phyloP scores from a whole-genome alignment of 2,888 invertebrate species.

The Caenorhabditis afra region DNA sequence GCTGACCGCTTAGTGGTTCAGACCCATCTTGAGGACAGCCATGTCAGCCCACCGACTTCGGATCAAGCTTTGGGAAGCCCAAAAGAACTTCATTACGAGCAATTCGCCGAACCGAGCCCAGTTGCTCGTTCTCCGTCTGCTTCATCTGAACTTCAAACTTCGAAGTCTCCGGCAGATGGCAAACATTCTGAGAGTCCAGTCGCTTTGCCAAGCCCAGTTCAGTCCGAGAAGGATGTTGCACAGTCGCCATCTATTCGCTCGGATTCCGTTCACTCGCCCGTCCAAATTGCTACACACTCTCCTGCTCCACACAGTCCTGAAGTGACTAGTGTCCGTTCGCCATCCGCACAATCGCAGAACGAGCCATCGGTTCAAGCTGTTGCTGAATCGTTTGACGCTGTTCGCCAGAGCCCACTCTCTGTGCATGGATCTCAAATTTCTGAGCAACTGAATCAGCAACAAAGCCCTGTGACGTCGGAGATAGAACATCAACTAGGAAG shows the following conservation, averaged over 20 bases:
- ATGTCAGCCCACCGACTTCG: conserved; percentile 5
- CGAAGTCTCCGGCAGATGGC: neutral
- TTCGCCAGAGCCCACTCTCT: conserved; percentile 3
- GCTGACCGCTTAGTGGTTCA: conserved; percentile 1
- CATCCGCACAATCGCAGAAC: too few species aligned
- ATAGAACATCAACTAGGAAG: too few species aligned
- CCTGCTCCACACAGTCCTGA: neutral
- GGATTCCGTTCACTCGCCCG: neutral
- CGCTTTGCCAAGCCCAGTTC: neutral
- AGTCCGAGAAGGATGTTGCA: neutral
- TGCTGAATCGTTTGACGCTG: neutral
- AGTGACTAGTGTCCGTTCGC: too few species aligned
- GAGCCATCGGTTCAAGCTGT: too few species aligned
- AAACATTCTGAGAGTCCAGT: neutral
- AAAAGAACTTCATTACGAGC: conserved; percentile 2
- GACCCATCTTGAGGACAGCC: neutral
- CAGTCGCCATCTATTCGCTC: conserved; percentile 9
- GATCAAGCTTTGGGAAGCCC: neutral
- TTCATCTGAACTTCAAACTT: neutral
- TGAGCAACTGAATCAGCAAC: neutral
- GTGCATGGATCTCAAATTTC: conserved; percentile 2
- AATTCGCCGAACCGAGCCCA: conserved; percentile 2
- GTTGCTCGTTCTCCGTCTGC: neutral
- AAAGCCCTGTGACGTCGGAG: neutral
- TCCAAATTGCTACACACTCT: neutral